Conservation (phyloP, 2,888 invertebrate genomes). For the Malacosoma neustria region DNA sequence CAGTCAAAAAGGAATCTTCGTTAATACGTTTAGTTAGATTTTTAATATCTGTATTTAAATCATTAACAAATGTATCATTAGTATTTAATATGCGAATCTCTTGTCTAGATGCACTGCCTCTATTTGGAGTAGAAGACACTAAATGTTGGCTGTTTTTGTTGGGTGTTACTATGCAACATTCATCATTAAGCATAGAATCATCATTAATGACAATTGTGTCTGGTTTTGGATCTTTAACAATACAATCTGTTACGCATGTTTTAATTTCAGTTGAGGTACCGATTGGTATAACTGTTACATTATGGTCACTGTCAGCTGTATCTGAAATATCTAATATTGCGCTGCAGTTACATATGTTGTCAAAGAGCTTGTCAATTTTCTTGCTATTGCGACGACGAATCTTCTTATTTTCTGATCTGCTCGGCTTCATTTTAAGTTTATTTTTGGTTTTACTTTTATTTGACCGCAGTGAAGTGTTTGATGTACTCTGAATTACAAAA, state of each 20-base stretch:
- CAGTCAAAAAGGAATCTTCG: conserved; percentile 42
- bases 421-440: too few relatives aligned
- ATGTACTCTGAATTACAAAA: too few relatives aligned
- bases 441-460: too few relatives aligned
- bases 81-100: conserved; percentile 11
- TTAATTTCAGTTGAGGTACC: too few relatives aligned
- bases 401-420: too few relatives aligned
- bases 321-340: too few relatives aligned
- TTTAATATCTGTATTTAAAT: conserved; percentile 20
- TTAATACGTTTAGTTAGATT: conserved; percentile 43
- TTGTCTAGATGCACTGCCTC: conserved; percentile 6
- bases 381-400: too few relatives aligned
- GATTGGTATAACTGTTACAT: conserved; percentile 1
- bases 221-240: conserved; percentile 4
- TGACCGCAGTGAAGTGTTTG: too few relatives aligned
- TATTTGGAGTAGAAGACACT: conserved; percentile 42
- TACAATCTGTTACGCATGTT: too few relatives aligned
- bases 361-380: too few relatives aligned
- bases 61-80: conserved; percentile 12
- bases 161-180: conserved; percentile 16
- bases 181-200: conserved; percentile 21
- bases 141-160: conserved; percentile 16
- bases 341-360: too few relatives aligned
- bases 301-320: background rate
- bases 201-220: conserved; percentile 25